Conservation (phyloP, 2,888 invertebrate genomes). For the Choreutis nemorana region DNA sequence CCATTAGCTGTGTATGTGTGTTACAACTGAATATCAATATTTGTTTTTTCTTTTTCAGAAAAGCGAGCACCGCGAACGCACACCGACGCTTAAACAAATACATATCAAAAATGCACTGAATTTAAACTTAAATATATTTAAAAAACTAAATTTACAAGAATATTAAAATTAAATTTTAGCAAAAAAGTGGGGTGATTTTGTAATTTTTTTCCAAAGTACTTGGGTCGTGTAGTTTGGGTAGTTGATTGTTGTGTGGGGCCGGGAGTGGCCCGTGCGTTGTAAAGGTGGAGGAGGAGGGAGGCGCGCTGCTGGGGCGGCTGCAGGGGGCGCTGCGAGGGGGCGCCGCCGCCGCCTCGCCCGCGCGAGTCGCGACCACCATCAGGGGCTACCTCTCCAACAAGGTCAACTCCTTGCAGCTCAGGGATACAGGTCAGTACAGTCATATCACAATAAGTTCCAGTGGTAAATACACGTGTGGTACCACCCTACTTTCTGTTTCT, state of each 20-base stretch:
- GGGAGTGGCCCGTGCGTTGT: constrained; percentile 29
- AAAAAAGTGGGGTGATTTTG: background rate
- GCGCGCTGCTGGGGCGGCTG: constrained; percentile 71
- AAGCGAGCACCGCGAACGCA: constrained; percentile 45
- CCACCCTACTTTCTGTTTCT: no score
- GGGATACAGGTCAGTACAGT: constrained; percentile 78
- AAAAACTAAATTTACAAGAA: no score
- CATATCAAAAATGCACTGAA: constrained; percentile 63
- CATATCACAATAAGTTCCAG: no score
- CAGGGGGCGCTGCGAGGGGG: constrained; percentile 74
- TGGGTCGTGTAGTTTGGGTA: constrained; percentile 2
- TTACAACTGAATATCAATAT: no score
- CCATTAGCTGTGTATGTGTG: no score
- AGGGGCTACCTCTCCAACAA: constrained; percentile 75
- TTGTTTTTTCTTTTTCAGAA: no score
- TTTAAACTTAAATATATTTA: no score
- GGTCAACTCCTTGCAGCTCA: constrained; percentile 71
- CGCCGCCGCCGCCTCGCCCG: constrained; percentile 73
- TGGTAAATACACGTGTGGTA: no score
- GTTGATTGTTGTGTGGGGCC: constrained; percentile 17
- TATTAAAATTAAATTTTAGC: background rate
- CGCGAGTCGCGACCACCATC: constrained; percentile 77
- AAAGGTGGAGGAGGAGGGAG: constrained; percentile 61
- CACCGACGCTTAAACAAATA: constrained; percentile 32
- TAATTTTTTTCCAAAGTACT: background rate